A percentile compares a stretch with the other conserved stretches of the same genome.
Conservation (phyloP, 2,797 vertebrate species). For the Peromyscus eremicus region DNA sequence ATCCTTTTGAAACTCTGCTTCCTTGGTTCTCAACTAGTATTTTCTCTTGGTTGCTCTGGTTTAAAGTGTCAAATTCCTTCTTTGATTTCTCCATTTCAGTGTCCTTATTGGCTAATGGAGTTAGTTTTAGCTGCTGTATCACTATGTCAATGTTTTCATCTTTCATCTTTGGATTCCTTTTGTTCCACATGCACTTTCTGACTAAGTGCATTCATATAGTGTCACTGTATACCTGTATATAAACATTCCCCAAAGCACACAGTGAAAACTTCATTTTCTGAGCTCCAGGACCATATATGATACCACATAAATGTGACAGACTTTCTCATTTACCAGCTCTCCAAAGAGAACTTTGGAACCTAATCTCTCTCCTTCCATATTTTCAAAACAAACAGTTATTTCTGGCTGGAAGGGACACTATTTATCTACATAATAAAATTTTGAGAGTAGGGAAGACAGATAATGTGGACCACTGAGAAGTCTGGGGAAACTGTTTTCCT, state of each 20-base stretch:
- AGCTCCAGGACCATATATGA: not conserved
- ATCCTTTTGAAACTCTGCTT: not conserved
- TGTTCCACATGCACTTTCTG: not conserved
- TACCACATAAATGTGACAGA: not conserved
- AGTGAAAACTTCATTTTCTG: not conserved
- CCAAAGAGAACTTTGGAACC: not conserved
- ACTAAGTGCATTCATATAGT: not conserved
- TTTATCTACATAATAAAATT: slow-evolving; percentile 15
- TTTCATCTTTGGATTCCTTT: not conserved
- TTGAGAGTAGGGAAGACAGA: not conserved
- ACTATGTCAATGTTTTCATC: not conserved
- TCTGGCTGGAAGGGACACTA: slow-evolving; percentile 4
- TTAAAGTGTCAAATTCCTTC: slow-evolving; percentile 37
- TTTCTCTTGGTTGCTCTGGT: not conserved
- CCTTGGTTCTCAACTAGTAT: not conserved
- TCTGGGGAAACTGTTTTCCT: not conserved
- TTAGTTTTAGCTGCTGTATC: not conserved
- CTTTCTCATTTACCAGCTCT: slow-evolving; percentile 34
- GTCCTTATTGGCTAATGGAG: not conserved
- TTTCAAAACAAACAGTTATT: slow-evolving; percentile 15
- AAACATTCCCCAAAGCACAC: not conserved
- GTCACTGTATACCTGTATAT: not conserved
- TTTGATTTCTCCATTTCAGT: slow-evolving; percentile 6
- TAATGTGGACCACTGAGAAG: not conserved
- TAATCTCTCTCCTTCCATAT: not conserved